Base-by-base conservation (phyloP, 2,113 vertebrate species). In the Syrmaticus mikado region DNA sequence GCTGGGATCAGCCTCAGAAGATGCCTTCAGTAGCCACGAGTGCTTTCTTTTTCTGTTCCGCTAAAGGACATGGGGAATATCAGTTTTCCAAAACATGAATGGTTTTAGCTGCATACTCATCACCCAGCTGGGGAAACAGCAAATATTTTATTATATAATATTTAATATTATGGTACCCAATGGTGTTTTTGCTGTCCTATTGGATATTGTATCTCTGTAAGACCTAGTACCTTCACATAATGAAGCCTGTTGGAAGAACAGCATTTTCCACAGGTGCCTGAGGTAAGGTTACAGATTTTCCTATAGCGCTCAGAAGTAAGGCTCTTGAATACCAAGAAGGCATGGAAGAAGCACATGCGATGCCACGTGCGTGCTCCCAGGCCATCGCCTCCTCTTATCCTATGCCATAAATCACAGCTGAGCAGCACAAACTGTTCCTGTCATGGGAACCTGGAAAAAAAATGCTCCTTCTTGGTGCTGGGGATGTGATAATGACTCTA, bases 361-460 rank as follows among this genome's bases (percentile, higher is more conserved):
- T 18, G 41, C 67, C 66, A 71, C 30, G 38, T 2, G 0, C 6
- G 8, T 11, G 67, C 82, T 89, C 87, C 92, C 91, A 85, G 80
- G 81, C 67, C 46, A 48, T 70, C 2, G 1, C 75, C 64, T 85
- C 34, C 87, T 82, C 89, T 77, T 77, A 64, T 38, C 87, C 91
- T 30, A 2, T 3, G 3, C 89, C 73, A 92, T 96, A 96, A 96
- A 94, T 94, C 84, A 80, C 0, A 5, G 60, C 85, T 87, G 92
- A 95, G 87, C 79, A 93, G 95, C 91, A 94, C 94, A 93, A 81
- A 92, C 91, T 95, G 96, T 96, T 96, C 95, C 92, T 91, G 89
- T 92, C 92, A 87, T 40, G 19, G 4, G 58, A 93, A 92, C 2
- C 1, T 0, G 1, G 85, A 67, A 89, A 85, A 79, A 80, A 80